These are phyloP conservation scores for Staurois parvus DNA, from an alignment of 2,797 vertebrate species.

Conservation along the genomic window DNA sequence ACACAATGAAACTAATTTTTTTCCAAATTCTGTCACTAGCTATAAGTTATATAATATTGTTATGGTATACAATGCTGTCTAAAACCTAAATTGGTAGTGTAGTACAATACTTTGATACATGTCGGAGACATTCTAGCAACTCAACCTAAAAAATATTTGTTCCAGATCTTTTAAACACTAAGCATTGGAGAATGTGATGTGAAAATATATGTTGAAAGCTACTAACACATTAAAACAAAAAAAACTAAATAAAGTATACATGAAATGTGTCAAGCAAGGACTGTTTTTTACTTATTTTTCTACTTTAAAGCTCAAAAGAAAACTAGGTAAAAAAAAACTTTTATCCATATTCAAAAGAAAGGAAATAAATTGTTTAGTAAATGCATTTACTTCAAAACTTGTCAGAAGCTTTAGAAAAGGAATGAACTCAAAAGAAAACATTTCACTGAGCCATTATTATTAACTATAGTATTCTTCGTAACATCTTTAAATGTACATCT, in stretches of 20 bases:
- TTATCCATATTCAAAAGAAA: not conserved
- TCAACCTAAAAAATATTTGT: not conserved
- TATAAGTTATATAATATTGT: too few relatives aligned
- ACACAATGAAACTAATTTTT: too few relatives aligned
- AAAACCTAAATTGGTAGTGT: too few relatives aligned
- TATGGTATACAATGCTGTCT: too few relatives aligned
- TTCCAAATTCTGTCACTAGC: too few relatives aligned
- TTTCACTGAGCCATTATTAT: not conserved
- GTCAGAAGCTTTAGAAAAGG: not conserved
- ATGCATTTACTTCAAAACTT: not conserved
- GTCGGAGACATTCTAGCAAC: too few relatives aligned
- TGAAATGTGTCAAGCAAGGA: slow-evolving; percentile 19
- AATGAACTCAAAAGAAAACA: not conserved
- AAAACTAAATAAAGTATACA: not conserved
- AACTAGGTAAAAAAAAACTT: not conserved
- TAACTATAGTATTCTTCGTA: too few relatives aligned
- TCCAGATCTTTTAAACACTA: not conserved
- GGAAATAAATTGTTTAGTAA: not conserved
- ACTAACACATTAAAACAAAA: not conserved
- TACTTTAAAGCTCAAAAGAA: not conserved
- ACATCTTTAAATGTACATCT: too few relatives aligned
- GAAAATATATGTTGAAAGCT: not conserved
- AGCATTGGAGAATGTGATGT: not conserved
- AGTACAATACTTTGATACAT: too few relatives aligned
- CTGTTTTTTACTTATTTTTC: not conserved